Conservation (phyloP, 2,888 invertebrate species). For the Aphidius colemani region DNA sequence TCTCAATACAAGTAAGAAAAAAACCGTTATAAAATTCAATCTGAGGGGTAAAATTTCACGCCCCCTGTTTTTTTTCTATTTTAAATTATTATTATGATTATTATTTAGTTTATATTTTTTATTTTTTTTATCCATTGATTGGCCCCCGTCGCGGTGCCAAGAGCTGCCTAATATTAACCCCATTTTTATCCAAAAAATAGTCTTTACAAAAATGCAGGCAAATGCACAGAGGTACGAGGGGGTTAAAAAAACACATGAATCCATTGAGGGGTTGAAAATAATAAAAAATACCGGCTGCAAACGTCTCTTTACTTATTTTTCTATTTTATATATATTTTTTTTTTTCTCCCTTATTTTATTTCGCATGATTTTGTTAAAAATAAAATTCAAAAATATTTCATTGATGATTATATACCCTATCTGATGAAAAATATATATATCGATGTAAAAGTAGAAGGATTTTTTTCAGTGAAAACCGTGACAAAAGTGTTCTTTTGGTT, state of each 20-base stretch:
- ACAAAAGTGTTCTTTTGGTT: slow-evolving; percentile 31
- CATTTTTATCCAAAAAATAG: slow-evolving; percentile 22
- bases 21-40: slow-evolving; percentile 33
- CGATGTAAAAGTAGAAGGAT: slow-evolving; percentile 30
- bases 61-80: slow-evolving; percentile 20
- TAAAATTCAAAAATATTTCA: slow-evolving; percentile 34
- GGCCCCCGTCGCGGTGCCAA: slow-evolving; percentile 27
- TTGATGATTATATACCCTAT: slow-evolving; percentile 37
- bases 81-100: slow-evolving; percentile 1
- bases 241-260: no score
- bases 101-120: slow-evolving; percentile 15
- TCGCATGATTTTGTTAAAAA: slow-evolving; percentile 2
- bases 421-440: slow-evolving; percentile 35
- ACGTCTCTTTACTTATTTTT: slow-evolving; percentile 1
- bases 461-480: slow-evolving; percentile 28
- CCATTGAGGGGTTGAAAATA: no score
- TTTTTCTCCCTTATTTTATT: slow-evolving; percentile 16
- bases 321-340: not conserved
- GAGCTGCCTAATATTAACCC: slow-evolving; percentile 37
- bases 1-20: slow-evolving; percentile 10
- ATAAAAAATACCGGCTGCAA: slow-evolving; percentile 19
- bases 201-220: no score
- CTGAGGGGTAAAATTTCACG: slow-evolving; percentile 26
- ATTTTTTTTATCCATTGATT: slow-evolving; percentile 27
- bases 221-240: no score